Conservation (phyloP, 2,113 vertebrate species). For the Trematocara variabile region DNA sequence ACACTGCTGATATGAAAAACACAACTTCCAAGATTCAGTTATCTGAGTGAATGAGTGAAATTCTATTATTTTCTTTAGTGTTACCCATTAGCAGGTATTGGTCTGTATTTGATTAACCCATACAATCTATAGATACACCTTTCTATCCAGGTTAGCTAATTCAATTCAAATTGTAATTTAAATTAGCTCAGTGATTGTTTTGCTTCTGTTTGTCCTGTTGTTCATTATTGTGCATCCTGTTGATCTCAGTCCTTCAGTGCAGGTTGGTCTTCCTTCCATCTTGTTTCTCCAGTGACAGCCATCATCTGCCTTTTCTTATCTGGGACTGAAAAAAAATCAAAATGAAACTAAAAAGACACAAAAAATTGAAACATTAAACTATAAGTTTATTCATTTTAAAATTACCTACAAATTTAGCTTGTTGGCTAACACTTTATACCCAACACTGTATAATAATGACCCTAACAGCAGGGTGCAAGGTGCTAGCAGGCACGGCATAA, state of each 20-base stretch:
- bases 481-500: not conserved
- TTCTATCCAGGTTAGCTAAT: not conserved
- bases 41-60: not conserved
- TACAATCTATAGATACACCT: not conserved
- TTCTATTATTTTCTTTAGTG: not conserved
- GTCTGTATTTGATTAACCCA: not conserved
- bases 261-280: not conserved
- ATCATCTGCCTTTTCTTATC: conserved; percentile 67
- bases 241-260: not conserved
- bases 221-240: not conserved
- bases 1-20: not conserved
- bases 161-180: not conserved
- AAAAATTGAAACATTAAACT: not conserved
- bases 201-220: not conserved
- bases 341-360: not conserved
- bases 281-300: not conserved
- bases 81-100: not conserved
- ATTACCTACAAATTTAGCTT: not conserved
- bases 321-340: conserved; percentile 63
- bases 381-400: not conserved
- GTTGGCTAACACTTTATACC: not conserved
- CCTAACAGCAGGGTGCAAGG: not conserved
- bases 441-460: not conserved
- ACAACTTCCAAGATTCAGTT: not conserved
- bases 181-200: not conserved